Percentiles rank a stretch among this genome's conserved stretches.
Evolutionary conservation across 2,888 invertebrate genomes (phyloP).

Genomic region (Dorcus parallelipipedus): DNA sequence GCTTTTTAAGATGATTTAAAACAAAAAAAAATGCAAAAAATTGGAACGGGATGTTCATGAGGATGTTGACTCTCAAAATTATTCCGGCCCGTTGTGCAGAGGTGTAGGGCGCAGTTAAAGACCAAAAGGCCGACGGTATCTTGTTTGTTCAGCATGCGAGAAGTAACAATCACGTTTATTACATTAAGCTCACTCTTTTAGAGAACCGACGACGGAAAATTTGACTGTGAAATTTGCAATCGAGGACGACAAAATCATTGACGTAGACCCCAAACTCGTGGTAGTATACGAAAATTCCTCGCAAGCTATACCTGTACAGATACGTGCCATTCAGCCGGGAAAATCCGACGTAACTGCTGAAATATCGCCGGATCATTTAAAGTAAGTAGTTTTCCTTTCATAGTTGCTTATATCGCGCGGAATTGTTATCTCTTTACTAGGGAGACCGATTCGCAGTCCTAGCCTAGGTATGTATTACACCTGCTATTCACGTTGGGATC

Average conservation of each 20-base stretch:
- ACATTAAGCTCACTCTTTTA: conserved; percentile 1
- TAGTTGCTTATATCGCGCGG: conserved; percentile 4
- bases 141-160: too few species aligned
- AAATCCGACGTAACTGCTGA: conserved; percentile 14
- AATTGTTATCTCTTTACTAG: neutral
- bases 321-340: conserved; percentile 14
- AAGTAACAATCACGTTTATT: too few species aligned
- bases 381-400: conserved; percentile 6
- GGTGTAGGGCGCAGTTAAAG: too few species aligned
- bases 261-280: conserved; percentile 9
- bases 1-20: too few species aligned
- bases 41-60: too few species aligned
- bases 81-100: too few species aligned
- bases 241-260: conserved; percentile 9
- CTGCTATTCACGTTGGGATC: too few species aligned
- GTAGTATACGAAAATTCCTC: conserved; percentile 5
- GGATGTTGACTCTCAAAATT: too few species aligned
- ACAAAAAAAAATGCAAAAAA: too few species aligned
- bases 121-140: too few species aligned
- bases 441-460: too few species aligned
- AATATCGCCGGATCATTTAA: conserved; percentile 7
- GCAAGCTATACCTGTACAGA: conserved; percentile 7
- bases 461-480: too few species aligned
- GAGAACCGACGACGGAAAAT: conserved; percentile 8
- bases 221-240: conserved; percentile 13